Evolutionary conservation across 1,140 invertebrate genomes (phyloP), one percentile per base, ranked within the genome.

Genomic region (Pogonognathellus flavescens): DNA sequence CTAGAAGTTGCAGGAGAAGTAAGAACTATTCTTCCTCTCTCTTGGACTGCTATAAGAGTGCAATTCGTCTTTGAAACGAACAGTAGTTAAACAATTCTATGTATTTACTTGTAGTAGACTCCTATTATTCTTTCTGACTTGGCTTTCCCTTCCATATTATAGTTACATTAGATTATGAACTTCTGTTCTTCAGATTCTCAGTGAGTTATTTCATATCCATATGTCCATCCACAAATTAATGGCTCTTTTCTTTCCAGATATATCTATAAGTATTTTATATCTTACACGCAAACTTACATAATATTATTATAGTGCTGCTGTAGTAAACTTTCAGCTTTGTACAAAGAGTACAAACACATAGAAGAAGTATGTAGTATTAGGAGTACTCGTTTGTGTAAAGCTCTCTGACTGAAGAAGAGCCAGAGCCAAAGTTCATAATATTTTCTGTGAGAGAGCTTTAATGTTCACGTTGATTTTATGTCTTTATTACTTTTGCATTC

Each of bases 221-320:
- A 50, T 50, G 70, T 76, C 70, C 31, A 76, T 50, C 16, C 41
- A 49, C 14, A 76, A 76, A 76, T 76, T 76, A 76, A 76, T 76
- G 70, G 70, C 11, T 25, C 3, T 66, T 3, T 22, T 66, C 60
- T 55, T 13, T 20, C 60, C 20, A n/a, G n/a, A n/a, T n/a, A n/a
- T n/a, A 6, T 41, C 31, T 41, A 41, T 41, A 41, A 6, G 6
- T 41, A 41, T 6, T n/a, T 41, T 41, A 41, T 41, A 41, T 41
- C 31, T 41, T 41, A 41, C 31, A 41, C 31, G 31, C 31, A 41
- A 41, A 41, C 31, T 41, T 41, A 41, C 31, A 41, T 41, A n/a
- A n/a, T n/a, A n/a, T n/a, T n/a, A 41, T 41, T 41, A 41, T 41
- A 41, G 2, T 3, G 31, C 31, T 41, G n/a, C n/a, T n/a, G n/a